phyloP scores from a whole-genome alignment of 2,797 vertebrate genomes.

The Adelosebastes latens region DNA sequence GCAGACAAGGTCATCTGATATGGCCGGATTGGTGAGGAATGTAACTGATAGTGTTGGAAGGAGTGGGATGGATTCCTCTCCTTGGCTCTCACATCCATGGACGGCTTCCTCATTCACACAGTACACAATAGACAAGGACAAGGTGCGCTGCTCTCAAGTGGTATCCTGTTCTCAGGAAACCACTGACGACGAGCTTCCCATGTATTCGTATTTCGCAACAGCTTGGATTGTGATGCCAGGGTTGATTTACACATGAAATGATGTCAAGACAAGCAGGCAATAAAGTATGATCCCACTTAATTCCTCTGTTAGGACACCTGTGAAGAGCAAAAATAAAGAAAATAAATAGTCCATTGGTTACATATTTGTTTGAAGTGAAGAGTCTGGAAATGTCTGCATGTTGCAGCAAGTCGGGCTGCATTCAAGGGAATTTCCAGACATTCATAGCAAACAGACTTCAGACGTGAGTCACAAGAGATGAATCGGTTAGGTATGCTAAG shows the following conservation, averaged over 20 bases:
- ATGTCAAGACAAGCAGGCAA: neutral
- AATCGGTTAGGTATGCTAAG: slow-evolving; percentile 33
- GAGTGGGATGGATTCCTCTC: slow-evolving; percentile 64
- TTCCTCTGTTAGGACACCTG: slow-evolving; percentile 19
- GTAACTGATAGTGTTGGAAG: slow-evolving; percentile 75
- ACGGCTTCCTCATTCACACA: slow-evolving; percentile 69
- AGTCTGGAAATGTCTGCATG: slow-evolving; percentile 42
- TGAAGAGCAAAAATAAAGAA: neutral
- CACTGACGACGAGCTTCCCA: slow-evolving; percentile 62
- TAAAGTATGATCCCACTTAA: neutral
- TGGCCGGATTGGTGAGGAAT: slow-evolving; percentile 67
- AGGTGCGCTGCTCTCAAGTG: slow-evolving; percentile 54
- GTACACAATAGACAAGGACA: slow-evolving; percentile 71
- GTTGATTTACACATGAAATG: slow-evolving; percentile 15
- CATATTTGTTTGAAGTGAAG: slow-evolving; percentile 15
- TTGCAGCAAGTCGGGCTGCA: slow-evolving; percentile 42
- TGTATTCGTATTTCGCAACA: slow-evolving; percentile 58
- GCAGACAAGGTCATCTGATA: slow-evolving; percentile 73
- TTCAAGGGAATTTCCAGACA: slow-evolving; percentile 71
- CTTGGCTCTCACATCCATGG: slow-evolving; percentile 67
- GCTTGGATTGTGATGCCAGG: slow-evolving; percentile 10
- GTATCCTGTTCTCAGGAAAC: slow-evolving; percentile 74
- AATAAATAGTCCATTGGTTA: slow-evolving; percentile 2
- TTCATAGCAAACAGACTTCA: slow-evolving; percentile 64
- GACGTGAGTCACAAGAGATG: slow-evolving; percentile 64